Conservation (phyloP, 2,113 vertebrate species). For the Plotosus lineatus region DNA sequence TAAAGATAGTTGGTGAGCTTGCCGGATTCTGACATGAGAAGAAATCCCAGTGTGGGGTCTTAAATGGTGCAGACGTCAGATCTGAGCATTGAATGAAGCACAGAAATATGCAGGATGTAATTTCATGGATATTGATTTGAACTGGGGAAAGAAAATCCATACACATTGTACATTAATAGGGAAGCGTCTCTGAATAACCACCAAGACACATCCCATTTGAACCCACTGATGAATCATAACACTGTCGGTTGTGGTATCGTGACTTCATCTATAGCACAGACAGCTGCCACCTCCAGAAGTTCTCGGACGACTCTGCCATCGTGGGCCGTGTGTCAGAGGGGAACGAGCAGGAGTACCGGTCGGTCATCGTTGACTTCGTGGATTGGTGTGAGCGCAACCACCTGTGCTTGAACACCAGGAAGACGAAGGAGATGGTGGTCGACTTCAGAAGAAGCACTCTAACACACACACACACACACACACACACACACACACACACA, state of each 20-base stretch:
- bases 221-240: background rate
- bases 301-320: too few relatives aligned
- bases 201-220: slow-evolving; percentile 12
- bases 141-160: background rate
- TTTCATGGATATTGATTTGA: slow-evolving; percentile 47
- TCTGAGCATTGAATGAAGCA: slow-evolving; percentile 11
- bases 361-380: too few relatives aligned
- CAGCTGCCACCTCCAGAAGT: too few relatives aligned
- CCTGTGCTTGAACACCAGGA: too few relatives aligned
- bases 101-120: slow-evolving; percentile 28
- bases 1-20: slow-evolving; percentile 42
- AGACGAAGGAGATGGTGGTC: too few relatives aligned
- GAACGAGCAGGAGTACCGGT: too few relatives aligned
- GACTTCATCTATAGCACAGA: too few relatives aligned
- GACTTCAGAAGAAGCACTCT: too few relatives aligned
- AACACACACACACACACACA: too few relatives aligned
- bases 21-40: slow-evolving; percentile 41
- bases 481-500: too few relatives aligned
- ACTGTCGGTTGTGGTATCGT: background rate
- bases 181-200: slow-evolving; percentile 6
- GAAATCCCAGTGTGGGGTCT: slow-evolving; percentile 38
- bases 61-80: slow-evolving; percentile 19
- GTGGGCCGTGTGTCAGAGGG: too few relatives aligned
- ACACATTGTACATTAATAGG: slow-evolving; percentile 2
- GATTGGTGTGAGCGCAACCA: too few relatives aligned